These are phyloP conservation scores for Achroia grisella DNA, from an alignment of 1,140 invertebrate species.

Conservation along the genomic window DNA sequence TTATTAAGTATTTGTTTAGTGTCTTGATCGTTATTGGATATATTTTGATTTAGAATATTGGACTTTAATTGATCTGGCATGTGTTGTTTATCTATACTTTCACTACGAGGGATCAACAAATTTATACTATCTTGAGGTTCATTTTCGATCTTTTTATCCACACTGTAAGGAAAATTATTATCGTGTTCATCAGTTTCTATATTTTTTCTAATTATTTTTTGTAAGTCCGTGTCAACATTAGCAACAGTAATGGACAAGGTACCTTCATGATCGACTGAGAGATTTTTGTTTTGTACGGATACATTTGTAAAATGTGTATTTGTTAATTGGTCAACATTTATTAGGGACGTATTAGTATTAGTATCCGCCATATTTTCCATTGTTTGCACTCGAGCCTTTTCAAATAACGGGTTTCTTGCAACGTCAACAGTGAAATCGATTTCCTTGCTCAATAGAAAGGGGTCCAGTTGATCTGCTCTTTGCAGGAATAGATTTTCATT, in stretches of 20 bases:
- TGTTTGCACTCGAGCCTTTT: neutral
- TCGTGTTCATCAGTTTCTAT: neutral
- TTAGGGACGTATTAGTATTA: neutral
- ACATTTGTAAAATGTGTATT: neutral
- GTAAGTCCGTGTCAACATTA: too few relatives aligned
- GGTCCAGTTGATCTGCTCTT: neutral
- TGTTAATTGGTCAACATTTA: neutral
- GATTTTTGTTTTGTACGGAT: too few relatives aligned
- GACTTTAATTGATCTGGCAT: too few relatives aligned
- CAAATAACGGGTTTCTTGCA: neutral
- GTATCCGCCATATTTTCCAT: neutral
- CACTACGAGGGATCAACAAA: too few relatives aligned
- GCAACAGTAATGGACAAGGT: too few relatives aligned
- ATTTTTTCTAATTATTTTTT: neutral
- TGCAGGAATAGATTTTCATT: conserved; percentile 2
- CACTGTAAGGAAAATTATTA: neutral
- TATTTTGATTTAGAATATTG: too few relatives aligned
- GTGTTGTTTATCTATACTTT: too few relatives aligned
- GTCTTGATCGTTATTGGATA: too few relatives aligned
- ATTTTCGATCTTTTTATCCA: too few relatives aligned
- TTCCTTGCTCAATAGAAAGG: neutral
- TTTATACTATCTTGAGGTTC: too few relatives aligned
- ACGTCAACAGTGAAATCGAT: neutral
- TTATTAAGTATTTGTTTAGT: too few relatives aligned
- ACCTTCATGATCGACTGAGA: too few relatives aligned